These are phyloP conservation scores for Callionymus lyra DNA, from an alignment of 2,113 vertebrate species.

Conservation along the genomic window DNA sequence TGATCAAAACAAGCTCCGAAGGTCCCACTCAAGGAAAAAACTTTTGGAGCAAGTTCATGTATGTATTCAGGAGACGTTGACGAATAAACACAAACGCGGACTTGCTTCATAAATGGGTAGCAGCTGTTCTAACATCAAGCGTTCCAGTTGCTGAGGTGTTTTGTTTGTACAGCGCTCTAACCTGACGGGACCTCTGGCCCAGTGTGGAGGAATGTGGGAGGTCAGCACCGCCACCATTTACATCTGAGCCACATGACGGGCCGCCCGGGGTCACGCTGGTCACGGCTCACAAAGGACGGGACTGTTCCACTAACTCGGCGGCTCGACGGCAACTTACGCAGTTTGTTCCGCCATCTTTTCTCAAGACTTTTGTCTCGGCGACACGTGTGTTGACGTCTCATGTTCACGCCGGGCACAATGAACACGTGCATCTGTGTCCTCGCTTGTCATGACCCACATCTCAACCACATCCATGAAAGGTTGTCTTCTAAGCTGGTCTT, in stretches of 20 bases:
- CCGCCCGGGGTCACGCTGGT: slow-evolving; percentile 47
- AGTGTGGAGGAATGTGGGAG: slow-evolving; percentile 32
- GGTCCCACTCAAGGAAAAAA: slow-evolving; percentile 11
- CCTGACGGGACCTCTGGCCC: slow-evolving; percentile 31
- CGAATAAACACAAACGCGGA: slow-evolving; percentile 7
- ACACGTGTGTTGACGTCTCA: too few species aligned
- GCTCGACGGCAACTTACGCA: too few species aligned
- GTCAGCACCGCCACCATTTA: slow-evolving; percentile 45
- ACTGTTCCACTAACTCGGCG: slow-evolving; percentile 8
- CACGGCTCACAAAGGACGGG: slow-evolving; percentile 45
- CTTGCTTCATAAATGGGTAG: slow-evolving; percentile 11
- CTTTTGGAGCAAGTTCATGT: slow-evolving; percentile 5
- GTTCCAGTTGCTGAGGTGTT: slow-evolving; percentile 26
- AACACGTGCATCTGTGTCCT: too few species aligned
- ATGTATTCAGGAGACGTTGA: slow-evolving; percentile 4
- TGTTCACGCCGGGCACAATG: too few species aligned
- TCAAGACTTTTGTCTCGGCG: too few species aligned
- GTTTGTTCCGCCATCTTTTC: too few species aligned
- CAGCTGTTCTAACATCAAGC: slow-evolving; percentile 15
- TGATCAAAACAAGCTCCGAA: slow-evolving; percentile 45
- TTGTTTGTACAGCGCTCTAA: slow-evolving; percentile 33
- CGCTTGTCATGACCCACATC: too few species aligned
- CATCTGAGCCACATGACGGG: slow-evolving; percentile 52
- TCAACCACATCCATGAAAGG: too few species aligned
- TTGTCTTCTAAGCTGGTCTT: too few species aligned